Evolutionary conservation across 2,888 invertebrate species (phyloP).

Genomic region (Phymatocera aterrima): DNA sequence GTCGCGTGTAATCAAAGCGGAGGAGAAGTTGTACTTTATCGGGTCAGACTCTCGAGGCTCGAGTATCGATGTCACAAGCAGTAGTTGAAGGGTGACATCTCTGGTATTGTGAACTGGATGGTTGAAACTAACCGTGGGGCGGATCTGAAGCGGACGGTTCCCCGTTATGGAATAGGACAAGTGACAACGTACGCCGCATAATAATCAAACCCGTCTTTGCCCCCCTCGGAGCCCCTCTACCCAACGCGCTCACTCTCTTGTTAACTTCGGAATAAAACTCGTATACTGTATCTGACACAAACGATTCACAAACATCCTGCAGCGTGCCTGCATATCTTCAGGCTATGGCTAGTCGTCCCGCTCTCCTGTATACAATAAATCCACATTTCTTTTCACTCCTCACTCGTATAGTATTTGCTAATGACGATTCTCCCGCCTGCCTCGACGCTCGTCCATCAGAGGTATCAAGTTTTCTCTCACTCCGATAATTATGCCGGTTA

Average conservation of each 20-base stretch:
- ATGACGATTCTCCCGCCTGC: no score
- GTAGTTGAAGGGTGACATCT: conserved; percentile 61
- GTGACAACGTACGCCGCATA: conserved; percentile 68
- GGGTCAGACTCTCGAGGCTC: conserved; percentile 29
- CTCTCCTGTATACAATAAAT: no score
- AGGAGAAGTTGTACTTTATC: conserved; percentile 25
- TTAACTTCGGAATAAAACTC: conserved; percentile 67
- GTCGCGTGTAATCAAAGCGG: conserved; percentile 34
- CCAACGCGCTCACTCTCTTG: conserved; percentile 42
- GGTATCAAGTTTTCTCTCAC: neutral
- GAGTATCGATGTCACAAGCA: conserved; percentile 71
- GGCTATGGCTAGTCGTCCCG: neutral
- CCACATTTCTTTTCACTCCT: neutral
- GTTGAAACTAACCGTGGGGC: conserved; percentile 63
- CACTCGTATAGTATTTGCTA: no score
- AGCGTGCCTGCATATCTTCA: neutral
- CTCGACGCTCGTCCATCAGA: neutral
- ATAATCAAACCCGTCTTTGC: conserved; percentile 64
- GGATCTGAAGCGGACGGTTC: conserved; percentile 69
- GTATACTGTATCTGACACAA: conserved; percentile 62
- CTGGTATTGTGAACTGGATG: conserved; percentile 66
- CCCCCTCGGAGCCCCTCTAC: conserved; percentile 38
- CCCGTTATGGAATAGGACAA: conserved; percentile 67
- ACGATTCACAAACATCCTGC: conserved; percentile 32
- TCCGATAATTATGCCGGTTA: neutral